Evolutionary conservation across 2,888 invertebrate genomes (phyloP).

Genomic region (Parochlus steinenii): DNA sequence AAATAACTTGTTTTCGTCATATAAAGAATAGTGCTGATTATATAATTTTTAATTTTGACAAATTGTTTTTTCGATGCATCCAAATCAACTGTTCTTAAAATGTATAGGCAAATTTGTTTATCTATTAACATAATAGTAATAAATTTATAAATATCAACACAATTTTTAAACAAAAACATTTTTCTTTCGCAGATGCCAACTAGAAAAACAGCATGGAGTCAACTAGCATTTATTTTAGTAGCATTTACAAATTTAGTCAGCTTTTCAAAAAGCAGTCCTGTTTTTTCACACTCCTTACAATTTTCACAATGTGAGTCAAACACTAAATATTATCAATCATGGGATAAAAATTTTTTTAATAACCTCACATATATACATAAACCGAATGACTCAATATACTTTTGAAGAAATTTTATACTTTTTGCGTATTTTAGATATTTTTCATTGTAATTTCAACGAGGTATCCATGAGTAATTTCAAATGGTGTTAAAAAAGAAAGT

Average conservation of each 20-base stretch:
- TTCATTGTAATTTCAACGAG: no score
- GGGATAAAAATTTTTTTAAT: not conserved
- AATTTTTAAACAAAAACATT: no score
- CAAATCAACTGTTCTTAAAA: not conserved
- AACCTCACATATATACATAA: not conserved
- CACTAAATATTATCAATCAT: not conserved
- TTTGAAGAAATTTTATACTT: not conserved
- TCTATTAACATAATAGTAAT: no score
- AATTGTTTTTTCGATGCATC: not conserved
- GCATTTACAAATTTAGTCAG: constrained; percentile 11
- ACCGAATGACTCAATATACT: no score
- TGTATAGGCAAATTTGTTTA: no score
- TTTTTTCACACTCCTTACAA: constrained; percentile 12
- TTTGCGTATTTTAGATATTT: not conserved
- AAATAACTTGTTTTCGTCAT: not conserved
- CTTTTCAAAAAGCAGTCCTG: constrained; percentile 12
- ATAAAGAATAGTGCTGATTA: not conserved
- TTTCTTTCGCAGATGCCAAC: constrained; percentile 5
- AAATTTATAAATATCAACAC: no score
- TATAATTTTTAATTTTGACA: not conserved
- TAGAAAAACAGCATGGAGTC: constrained; percentile 12
- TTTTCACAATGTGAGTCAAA: constrained; percentile 10
- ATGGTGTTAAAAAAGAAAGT: not conserved
- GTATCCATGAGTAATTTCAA: not conserved
- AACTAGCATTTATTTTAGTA: constrained; percentile 10